Conservation (phyloP, 2,113 vertebrate genomes). For the Spea multiplicata region DNA sequence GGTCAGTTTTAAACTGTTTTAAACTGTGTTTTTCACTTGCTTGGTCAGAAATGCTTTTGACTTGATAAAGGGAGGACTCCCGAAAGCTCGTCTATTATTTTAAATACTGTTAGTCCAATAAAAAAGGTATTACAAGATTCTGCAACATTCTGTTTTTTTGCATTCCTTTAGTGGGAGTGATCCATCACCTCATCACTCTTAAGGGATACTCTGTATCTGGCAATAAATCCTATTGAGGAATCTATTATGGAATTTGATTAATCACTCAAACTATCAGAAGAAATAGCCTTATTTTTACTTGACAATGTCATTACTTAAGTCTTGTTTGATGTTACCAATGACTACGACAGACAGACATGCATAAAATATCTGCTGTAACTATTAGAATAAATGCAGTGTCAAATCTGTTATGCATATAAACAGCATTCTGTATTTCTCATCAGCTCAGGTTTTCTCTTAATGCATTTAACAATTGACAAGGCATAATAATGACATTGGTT, state of each 20-base stretch:
- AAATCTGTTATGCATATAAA: constrained; percentile 13
- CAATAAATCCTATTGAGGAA: constrained; percentile 5
- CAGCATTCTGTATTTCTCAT: constrained; percentile 21
- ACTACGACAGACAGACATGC: background rate
- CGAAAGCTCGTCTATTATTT: too few relatives aligned
- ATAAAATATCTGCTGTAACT: constrained; percentile 11
- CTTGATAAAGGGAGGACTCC: too few relatives aligned
- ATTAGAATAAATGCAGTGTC: constrained; percentile 9
- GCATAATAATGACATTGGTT: constrained; percentile 7
- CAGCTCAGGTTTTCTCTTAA: constrained; percentile 6
- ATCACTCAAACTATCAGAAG: background rate
- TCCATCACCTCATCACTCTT: background rate
- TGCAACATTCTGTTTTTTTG: too few relatives aligned
- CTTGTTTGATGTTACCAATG: background rate
- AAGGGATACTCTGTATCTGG: background rate
- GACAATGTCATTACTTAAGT: background rate
- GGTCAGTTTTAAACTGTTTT: too few relatives aligned
- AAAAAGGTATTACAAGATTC: too few relatives aligned
- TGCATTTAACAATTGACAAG: constrained; percentile 25
- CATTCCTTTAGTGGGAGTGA: background rate
- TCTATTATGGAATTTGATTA: constrained; percentile 8
- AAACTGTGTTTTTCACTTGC: too few relatives aligned
- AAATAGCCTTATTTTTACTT: background rate
- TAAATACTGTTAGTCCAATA: too few relatives aligned
- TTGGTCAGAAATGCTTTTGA: too few relatives aligned